Evolutionary conservation across 1,140 invertebrate genomes (phyloP).

Genomic region (Drosophila kepulauana): DNA sequence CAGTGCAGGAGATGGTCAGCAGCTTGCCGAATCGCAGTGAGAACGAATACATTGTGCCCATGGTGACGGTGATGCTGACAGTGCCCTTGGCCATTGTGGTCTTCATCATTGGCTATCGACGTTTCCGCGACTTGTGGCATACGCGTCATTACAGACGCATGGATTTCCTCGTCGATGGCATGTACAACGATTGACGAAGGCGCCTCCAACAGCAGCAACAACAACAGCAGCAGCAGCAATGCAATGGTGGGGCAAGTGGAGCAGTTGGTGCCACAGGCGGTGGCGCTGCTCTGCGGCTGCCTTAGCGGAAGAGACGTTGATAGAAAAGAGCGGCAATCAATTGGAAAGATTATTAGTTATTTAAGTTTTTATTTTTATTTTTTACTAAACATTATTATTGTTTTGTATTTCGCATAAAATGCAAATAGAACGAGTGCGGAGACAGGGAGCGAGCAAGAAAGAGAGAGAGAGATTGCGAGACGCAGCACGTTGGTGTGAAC

Average conservation of each 20-base stretch:
- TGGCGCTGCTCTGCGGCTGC: constrained; percentile 15
- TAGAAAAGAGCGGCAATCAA: constrained; percentile 16
- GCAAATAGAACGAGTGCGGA: constrained; percentile 36
- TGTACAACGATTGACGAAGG: constrained; percentile 88
- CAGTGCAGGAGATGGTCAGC: constrained; percentile 61
- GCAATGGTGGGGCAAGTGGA: constrained; percentile 2
- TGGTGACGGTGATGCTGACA: constrained; percentile 86
- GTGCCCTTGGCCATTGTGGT: constrained; percentile 86
- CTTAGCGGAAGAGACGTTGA: constrained; percentile 40
- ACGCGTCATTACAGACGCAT: constrained; percentile 88
- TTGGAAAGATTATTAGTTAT: constrained; percentile 63
- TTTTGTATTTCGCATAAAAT: constrained; percentile 55
- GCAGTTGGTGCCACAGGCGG: not conserved
- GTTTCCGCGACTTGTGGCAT: constrained; percentile 87
- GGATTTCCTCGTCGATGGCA: constrained; percentile 89
- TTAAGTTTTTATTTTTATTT: constrained; percentile 39
- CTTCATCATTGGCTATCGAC: constrained; percentile 86
- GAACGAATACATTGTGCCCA: constrained; percentile 86
- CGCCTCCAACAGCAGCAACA: constrained; percentile 35
- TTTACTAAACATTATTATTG: constrained; percentile 2
- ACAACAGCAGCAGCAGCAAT: constrained; percentile 1
- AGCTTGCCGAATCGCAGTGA: constrained; percentile 62
- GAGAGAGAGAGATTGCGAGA: constrained; percentile 1
- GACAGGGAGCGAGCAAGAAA: constrained; percentile 5
- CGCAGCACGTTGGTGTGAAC: constrained; percentile 1